These are phyloP conservation scores for Teleiodes luculella DNA, from an alignment of 2,888 invertebrate genomes.

Conservation along the genomic window DNA sequence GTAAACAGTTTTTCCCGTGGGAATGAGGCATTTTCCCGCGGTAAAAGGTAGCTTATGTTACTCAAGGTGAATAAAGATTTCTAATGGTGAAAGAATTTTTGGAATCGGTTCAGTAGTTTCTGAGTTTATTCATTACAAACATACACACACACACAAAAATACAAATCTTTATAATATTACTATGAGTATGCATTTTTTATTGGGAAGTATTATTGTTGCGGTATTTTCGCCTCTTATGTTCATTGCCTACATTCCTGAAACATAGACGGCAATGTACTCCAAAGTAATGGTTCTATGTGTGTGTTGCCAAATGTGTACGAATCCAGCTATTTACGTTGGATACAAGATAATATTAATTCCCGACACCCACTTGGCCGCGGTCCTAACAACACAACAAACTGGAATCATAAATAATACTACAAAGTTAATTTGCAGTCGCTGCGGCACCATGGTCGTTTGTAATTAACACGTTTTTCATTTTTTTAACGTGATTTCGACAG, in stretches of 20 bases:
- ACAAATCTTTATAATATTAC: too few species aligned
- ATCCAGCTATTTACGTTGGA: slow-evolving; percentile 22
- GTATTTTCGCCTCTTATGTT: too few species aligned
- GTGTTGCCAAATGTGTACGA: not conserved
- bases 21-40: too few species aligned
- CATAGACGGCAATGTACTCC: not conserved
- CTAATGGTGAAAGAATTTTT: too few species aligned
- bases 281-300: not conserved
- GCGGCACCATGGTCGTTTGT: not conserved
- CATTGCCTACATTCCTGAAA: not conserved
- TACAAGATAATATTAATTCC: slow-evolving; percentile 52
- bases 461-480: not conserved
- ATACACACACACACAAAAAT: too few species aligned
- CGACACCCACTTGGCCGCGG: slow-evolving; percentile 57
- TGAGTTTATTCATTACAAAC: too few species aligned
- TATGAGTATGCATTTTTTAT: too few species aligned
- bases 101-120: too few species aligned
- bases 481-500: not conserved
- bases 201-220: too few species aligned
- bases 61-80: too few species aligned
- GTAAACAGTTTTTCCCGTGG: too few species aligned
- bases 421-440: not conserved
- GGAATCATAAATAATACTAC: slow-evolving; percentile 3
- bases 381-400: slow-evolving; percentile 39
- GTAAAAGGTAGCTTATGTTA: too few species aligned